Conservation (phyloP, 1,140 invertebrate species). For the Linepithema humile region DNA sequence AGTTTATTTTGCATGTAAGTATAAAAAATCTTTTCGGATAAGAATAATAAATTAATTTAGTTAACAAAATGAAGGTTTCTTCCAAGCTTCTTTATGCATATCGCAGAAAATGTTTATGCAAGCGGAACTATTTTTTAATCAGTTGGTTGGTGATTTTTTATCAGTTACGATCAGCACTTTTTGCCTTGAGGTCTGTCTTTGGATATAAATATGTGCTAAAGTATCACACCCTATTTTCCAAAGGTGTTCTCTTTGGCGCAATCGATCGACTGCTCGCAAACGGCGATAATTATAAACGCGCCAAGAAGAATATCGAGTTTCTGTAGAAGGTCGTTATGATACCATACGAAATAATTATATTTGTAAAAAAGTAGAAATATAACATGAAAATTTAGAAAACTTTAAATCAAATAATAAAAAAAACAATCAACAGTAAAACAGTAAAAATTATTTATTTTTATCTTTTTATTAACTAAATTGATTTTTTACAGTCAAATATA, state of each 20-base stretch:
- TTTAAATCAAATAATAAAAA: neutral
- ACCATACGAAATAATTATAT: neutral
- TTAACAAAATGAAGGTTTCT: neutral
- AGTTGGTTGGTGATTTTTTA: neutral
- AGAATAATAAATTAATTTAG: neutral
- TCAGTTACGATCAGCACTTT: neutral
- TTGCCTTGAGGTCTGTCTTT: neutral
- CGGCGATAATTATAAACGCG: constrained; percentile 24
- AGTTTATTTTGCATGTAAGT: neutral
- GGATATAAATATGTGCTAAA: neutral
- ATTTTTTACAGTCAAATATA: neutral
- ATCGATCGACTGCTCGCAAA: neutral
- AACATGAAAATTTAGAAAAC: neutral
- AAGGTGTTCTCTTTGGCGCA: neutral
- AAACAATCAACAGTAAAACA: neutral
- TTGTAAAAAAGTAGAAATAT: neutral
- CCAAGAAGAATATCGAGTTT: neutral
- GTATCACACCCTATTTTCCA: neutral
- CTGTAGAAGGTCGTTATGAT: neutral
- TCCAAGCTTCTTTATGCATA: neutral
- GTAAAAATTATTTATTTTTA: neutral
- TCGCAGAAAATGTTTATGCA: neutral
- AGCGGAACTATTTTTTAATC: neutral
- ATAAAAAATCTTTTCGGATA: neutral
- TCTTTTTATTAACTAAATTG: constrained; percentile 1